Evolutionary conservation across 1,140 invertebrate genomes (phyloP), one percentile per base, ranked within the genome.

Genomic region (Drosophila setifemur): DNA sequence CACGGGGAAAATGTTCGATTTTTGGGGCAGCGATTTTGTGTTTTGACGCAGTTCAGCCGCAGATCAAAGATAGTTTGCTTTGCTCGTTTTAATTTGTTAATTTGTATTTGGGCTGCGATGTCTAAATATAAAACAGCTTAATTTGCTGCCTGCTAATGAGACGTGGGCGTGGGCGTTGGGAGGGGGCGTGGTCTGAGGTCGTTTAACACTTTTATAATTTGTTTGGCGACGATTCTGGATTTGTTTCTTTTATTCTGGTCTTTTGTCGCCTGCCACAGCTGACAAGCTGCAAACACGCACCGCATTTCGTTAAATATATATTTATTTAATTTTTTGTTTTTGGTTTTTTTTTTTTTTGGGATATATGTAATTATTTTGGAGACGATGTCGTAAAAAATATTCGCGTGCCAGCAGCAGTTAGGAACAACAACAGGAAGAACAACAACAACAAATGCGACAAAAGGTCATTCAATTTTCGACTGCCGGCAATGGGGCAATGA

Each of bases 351-450:
- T 25, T 48, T 45, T 43, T 44, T 61, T 29, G 31, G 40, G 18
- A 40, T 2, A 23, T 23, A 64, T 29, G 14, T 63, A 66, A 79
- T 85, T 71, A 74, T 85, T 63, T 61, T 74, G 45, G 64, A 63
- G 63, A 66, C 78, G 70, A 83, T 85, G 74, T 86, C 81, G 83
- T 85, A 79, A 85, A 79, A 85, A 85, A 86, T 79, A 86, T 85
- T 85, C 79, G 79, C 79, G 79, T 85, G 79, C 66, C 55, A 69
- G 33, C 40, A 67, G 25, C 31, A 37, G 49, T 57, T 9, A 45
- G 21, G 19, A 48, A 21, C 66, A 28, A 42, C 52, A 79, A 45
- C 66, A 54, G 26, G 54, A 81, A 42, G 61, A 79, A 45, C 66
- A 54, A 29, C 60, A 81, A 75, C 57, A 82, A 54, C 42, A 61